A percentile compares a stretch with the other conserved stretches of the same genome.
These are phyloP conservation scores for Hippocampus mohnikei DNA, from an alignment of 2,113 vertebrate genomes.

Conservation along the genomic window DNA sequence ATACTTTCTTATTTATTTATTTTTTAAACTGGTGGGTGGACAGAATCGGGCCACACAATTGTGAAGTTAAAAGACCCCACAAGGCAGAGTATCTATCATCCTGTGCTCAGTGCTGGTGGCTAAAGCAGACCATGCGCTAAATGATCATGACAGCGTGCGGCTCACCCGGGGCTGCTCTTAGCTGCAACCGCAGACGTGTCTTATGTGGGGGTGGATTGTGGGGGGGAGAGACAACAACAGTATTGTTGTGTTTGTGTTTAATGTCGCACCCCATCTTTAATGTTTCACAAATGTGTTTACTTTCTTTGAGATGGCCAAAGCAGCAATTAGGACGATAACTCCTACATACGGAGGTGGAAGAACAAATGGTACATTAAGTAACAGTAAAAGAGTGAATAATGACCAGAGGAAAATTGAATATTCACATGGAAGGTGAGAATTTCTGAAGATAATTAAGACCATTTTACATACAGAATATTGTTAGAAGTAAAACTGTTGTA, in stretches of 20 bases:
- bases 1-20: neutral
- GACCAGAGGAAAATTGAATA: neutral
- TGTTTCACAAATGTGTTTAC: slow-evolving; percentile 21
- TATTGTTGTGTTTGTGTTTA: slow-evolving; percentile 27
- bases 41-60: slow-evolving; percentile 64
- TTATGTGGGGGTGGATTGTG: neutral
- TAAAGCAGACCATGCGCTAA: slow-evolving; percentile 44
- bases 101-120: slow-evolving; percentile 44
- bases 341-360: slow-evolving; percentile 10
- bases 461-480: neutral
- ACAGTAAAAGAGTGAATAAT: neutral
- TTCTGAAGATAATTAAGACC: neutral
- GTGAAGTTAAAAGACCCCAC: slow-evolving; percentile 55
- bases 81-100: slow-evolving; percentile 50
- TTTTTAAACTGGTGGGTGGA: slow-evolving; percentile 39
- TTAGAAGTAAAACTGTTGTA: neutral
- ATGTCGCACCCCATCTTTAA: slow-evolving; percentile 12
- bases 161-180: slow-evolving; percentile 39
- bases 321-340: slow-evolving; percentile 33
- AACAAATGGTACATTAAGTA: slow-evolving; percentile 13
- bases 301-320: slow-evolving; percentile 21
- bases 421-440: neutral
- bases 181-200: neutral
- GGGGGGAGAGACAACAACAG: neutral
- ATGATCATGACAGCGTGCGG: slow-evolving; percentile 54